Evolutionary conservation across 2,888 invertebrate genomes (phyloP).

Genomic region (Drosophila pseudotakahashii): DNA sequence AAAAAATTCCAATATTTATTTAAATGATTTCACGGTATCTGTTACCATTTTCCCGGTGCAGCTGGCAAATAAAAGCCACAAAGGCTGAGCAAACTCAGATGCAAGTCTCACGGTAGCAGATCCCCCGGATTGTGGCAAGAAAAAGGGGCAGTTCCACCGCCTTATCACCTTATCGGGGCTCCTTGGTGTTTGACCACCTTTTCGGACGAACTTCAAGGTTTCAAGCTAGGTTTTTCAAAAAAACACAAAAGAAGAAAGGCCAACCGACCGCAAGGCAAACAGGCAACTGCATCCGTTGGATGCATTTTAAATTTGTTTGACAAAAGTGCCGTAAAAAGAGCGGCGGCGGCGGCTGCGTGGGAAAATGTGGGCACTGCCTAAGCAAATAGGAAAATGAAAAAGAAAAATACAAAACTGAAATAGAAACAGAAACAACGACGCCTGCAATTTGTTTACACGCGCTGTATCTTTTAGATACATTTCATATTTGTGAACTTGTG

Average conservation of each 20-base stretch:
- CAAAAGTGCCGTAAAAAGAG: slow-evolving; percentile 60
- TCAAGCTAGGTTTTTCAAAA: too few relatives aligned
- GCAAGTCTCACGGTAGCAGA: slow-evolving; percentile 68
- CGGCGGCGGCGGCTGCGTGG: slow-evolving; percentile 53
- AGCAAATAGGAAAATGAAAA: slow-evolving; percentile 53
- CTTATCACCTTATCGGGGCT: slow-evolving; percentile 67
- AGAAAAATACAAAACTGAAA: slow-evolving; percentile 23
- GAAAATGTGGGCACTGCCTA: slow-evolving; percentile 68
- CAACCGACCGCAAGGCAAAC: slow-evolving; percentile 47
- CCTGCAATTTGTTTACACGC: slow-evolving; percentile 61
- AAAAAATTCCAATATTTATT: neutral
- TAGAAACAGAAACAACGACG: slow-evolving; percentile 13
- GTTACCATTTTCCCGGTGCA: slow-evolving; percentile 6
- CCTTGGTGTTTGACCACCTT: slow-evolving; percentile 62
- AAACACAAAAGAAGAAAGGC: slow-evolving; percentile 31
- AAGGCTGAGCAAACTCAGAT: slow-evolving; percentile 64
- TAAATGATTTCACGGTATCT: neutral
- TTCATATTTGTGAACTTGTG: slow-evolving; percentile 70
- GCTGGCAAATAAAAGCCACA: slow-evolving; percentile 37
- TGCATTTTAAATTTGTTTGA: slow-evolving; percentile 50
- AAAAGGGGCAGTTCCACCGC: slow-evolving; percentile 8
- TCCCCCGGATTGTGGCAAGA: neutral
- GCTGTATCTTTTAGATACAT: slow-evolving; percentile 54
- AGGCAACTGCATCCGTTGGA: slow-evolving; percentile 61
- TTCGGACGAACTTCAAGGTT: slow-evolving; percentile 47